Percentiles rank a stretch among this genome's conserved stretches.
phyloP scores from a whole-genome alignment of 2,113 vertebrate species.

The Oriolus oriolus region DNA sequence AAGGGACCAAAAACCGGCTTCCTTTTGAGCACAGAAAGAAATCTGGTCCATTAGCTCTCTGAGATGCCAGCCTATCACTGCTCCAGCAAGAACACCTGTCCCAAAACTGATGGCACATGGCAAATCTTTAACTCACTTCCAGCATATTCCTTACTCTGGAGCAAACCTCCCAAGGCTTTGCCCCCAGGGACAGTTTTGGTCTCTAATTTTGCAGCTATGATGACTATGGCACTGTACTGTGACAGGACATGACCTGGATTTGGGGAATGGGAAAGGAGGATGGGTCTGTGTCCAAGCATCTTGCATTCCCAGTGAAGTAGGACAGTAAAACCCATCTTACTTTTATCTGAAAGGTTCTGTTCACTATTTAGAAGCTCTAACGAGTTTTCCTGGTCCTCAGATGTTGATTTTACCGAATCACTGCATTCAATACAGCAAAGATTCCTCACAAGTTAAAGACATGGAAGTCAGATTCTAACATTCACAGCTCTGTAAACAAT shows the following conservation, averaged over 20 bases:
- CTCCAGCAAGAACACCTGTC: background rate
- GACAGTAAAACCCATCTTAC: background rate
- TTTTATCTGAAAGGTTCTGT: too few species aligned
- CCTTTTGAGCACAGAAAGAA: background rate
- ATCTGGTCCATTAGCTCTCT: background rate
- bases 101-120: background rate
- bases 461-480: background rate
- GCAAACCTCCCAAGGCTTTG: background rate
- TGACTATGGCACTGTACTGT: rapidly evolving
- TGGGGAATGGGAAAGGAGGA: background rate
- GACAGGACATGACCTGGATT: background rate
- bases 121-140: background rate
- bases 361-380: background rate
- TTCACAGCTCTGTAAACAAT: background rate
- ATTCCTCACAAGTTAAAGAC: background rate
- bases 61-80: background rate
- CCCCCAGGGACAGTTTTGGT: background rate
- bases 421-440: background rate
- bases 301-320: background rate
- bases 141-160: background rate
- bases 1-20: background rate
- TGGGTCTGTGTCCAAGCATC: background rate
- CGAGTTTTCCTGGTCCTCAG: background rate
- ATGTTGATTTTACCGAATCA: background rate
- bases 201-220: background rate